Base-by-base conservation (phyloP, 2,888 invertebrate species). In the Miltochrista miniata region DNA sequence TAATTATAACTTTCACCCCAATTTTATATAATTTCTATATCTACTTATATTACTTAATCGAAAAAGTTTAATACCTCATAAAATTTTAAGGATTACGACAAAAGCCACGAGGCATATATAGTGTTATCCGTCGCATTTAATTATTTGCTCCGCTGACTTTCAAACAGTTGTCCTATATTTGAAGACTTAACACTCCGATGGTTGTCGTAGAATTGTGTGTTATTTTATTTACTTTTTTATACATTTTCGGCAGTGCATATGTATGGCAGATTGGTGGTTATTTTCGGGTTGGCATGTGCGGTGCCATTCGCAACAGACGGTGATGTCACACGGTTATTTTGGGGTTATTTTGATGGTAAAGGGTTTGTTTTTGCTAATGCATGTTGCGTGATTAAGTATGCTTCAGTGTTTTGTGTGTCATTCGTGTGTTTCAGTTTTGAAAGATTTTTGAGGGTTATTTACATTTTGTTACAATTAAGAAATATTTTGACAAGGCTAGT, bases 231-330 rank as follows among this genome's bases (percentile, higher is more conserved):
- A 52, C 57, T 66, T 64, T 66, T 53, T 37, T 64, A 53, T 37
- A 52, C 33, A 30, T 52, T 64, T 62, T 62, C 18, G 59, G 41
- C 41, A 54, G 57, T 57, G 51, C 56, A 53, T 50, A 57, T 57
- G 53, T 53, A 89, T 88, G 89, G 86, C 81, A 77, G 79, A 84
- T 80, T 82, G 72, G 77, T 78, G 62, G 86, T 83, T 88, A 90
- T 89, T 90, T 88, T 85, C 79, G 79, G 82, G 72, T 80, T 81
- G 76, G 87, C 88, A 87, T 88, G 86, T 89, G 89, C 86, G 72
- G 70, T 40, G 74, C 76, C 83, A 80, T 83, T 83, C 74, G 85
- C 83, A 78, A 76, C 88, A 87, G 83, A 83, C 83, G 86, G 79
- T 90, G 89, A 90, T 89, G 87, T 91, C 90, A 89, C 74, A 80